Base-by-base conservation (phyloP, 1,140 invertebrate species). In the Drosophila ercepeae region DNA sequence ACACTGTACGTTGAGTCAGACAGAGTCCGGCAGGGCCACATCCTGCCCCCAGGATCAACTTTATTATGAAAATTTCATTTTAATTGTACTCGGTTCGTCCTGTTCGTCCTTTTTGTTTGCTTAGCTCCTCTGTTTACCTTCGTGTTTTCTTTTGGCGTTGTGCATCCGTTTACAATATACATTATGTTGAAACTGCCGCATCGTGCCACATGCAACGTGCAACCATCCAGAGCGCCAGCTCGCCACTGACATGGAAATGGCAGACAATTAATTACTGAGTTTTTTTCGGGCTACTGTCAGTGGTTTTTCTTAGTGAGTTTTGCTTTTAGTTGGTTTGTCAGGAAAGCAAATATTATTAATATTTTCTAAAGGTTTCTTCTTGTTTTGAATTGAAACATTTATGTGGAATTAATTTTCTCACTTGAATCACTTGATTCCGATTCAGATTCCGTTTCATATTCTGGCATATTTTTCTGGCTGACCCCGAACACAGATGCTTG, bases 31-130 rank as follows among this genome's bases (percentile, higher is more conserved):
- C 41, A 4, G 52, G 11, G 14, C 13, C 23, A 6, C 46, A 23
- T 42, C 21, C 41, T 36, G 49, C 45, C 58, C 48, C 5, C 29
- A 25, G 41, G 41, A 63, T 41, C 60, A 76, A 86, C 59, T 74
- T 84, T 68, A 84, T 84, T 86, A 84, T 84, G 82, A 86, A 84
- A 84, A 84, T 84, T 86, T 67, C 72, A 84, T 84, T 86, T 84
- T 86, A 84, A 84, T 86, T 84, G 81, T 72, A 59, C 39, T 50
- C 21, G 46, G 34, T 51, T 63, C 53, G 51, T 57, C 58, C n/a
- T n/a, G n/a, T 19, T 70, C 27, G 49, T 44, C n/a, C n/a, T n/a
- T n/a, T 44, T 11, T 39, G 29, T 25, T 52, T 69, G 39, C 11
- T 23, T 25, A 39, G 50, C 44, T 45, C 18, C 5, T 46, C 25